These are phyloP conservation scores for Brachionus rotundiformis DNA, from an alignment of 1,140 invertebrate genomes.

Conservation along the genomic window DNA sequence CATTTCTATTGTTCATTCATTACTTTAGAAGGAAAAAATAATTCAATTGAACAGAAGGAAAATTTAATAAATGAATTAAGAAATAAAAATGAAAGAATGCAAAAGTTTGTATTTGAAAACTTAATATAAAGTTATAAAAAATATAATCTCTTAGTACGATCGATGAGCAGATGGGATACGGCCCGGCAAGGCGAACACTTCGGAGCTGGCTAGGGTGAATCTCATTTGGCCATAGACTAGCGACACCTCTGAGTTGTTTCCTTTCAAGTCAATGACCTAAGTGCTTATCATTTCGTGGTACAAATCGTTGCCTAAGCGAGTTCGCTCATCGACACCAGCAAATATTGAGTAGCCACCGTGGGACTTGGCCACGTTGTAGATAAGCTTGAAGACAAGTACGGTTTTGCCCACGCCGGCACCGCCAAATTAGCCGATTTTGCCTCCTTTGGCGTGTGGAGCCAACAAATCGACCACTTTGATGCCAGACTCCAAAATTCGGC, in stretches of 20 bases:
- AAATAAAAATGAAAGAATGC: too few relatives aligned
- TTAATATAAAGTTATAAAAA: too few relatives aligned
- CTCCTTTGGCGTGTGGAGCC: constrained; percentile 90
- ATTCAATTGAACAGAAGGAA: too few relatives aligned
- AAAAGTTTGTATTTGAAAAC: too few relatives aligned
- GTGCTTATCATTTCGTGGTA: constrained; percentile 99
- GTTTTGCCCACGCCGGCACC: constrained; percentile 99
- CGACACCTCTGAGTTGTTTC: constrained; percentile 77
- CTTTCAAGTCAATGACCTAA: constrained; percentile 83
- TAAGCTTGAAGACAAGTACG: constrained; percentile 99
- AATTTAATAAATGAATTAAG: too few relatives aligned
- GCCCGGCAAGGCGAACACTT: constrained; percentile 88
- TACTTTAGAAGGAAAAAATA: too few relatives aligned
- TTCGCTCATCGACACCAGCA: constrained; percentile 96
- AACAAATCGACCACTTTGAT: constrained; percentile 96
- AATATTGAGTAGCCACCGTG: constrained; percentile 99
- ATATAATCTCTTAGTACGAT: too few relatives aligned
- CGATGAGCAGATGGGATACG: constrained; percentile 99
- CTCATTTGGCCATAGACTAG: constrained; percentile 99
- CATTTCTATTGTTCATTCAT: too few relatives aligned
- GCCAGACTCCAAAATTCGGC: constrained; percentile 91
- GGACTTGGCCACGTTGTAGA: constrained; percentile 99
- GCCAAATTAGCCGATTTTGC: constrained; percentile 98
- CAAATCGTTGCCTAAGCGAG: constrained; percentile 97
- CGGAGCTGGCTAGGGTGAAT: constrained; percentile 99